Percentiles rank a stretch among this genome's conserved stretches.
phyloP scores from a whole-genome alignment of 2,113 vertebrate genomes.

The Illadopsis cleaveri region DNA sequence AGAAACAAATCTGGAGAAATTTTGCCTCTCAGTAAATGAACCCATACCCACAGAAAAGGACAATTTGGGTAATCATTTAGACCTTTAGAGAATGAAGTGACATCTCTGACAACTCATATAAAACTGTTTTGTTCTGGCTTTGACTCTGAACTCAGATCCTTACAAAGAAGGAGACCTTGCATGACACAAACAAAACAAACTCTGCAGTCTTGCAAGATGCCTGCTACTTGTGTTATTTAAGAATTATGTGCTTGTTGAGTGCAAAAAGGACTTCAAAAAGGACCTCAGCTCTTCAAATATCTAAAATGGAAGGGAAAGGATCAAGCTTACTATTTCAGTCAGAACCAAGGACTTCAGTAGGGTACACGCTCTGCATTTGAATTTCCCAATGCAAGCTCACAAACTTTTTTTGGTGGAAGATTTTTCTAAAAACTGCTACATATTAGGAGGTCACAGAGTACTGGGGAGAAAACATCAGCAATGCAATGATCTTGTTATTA shows the following conservation, averaged over 20 bases:
- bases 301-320: not conserved
- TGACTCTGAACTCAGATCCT: not conserved
- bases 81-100: not conserved
- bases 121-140: not conserved
- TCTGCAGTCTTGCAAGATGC: not conserved
- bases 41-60: not conserved
- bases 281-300: not conserved
- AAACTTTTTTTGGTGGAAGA: not conserved
- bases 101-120: not conserved
- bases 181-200: not conserved
- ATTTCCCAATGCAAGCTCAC: not conserved
- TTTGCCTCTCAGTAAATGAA: not conserved
- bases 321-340: not conserved
- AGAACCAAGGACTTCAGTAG: not conserved
- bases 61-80: not conserved
- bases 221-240: not conserved
- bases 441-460: not conserved
- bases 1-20: not conserved
- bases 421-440: not conserved
- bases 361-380: not conserved
- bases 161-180: not conserved
- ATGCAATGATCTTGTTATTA: not conserved
- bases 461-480: not conserved
- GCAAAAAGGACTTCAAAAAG: not conserved
- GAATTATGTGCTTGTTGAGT: not conserved